Evolutionary conservation across 2,797 vertebrate species (phyloP).

Genomic region (Thunnus albacares): DNA sequence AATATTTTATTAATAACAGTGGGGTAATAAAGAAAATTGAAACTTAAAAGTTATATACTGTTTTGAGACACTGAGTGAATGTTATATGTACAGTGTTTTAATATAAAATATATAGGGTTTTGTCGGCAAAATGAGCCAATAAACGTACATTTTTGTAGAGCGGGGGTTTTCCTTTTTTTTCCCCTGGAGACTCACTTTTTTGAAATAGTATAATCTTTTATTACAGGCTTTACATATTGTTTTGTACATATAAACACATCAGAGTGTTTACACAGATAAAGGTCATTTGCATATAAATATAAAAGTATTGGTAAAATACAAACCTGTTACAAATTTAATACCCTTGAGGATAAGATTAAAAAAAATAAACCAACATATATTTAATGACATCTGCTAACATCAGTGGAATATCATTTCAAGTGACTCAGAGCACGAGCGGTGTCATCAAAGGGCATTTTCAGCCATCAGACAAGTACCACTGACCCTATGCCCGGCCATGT

Average conservation of each 20-base stretch:
- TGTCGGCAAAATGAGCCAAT: slow-evolving; percentile 7
- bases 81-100: not conserved
- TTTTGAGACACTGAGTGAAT: not conserved
- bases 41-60: not conserved
- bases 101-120: slow-evolving; percentile 1
- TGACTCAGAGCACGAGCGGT: slow-evolving; percentile 39
- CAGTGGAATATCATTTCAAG: slow-evolving; percentile 40
- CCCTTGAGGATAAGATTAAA: not conserved
- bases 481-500: slow-evolving; percentile 66
- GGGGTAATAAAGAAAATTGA: slow-evolving; percentile 5
- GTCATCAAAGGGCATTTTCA: slow-evolving; percentile 67
- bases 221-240: slow-evolving; percentile 3
- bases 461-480: slow-evolving; percentile 76
- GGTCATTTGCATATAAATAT: not conserved
- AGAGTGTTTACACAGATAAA: not conserved
- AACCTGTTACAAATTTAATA: not conserved
- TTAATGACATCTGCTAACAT: slow-evolving; percentile 26
- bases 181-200: not conserved
- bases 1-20: not conserved
- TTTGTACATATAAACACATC: slow-evolving; percentile 8
- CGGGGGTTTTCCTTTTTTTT: not conserved
- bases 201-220: not conserved
- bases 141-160: slow-evolving; percentile 14
- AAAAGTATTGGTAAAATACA: not conserved
- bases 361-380: not conserved